These are phyloP conservation scores for Alentia gelatinosa DNA, from an alignment of 2,888 invertebrate species.

Conservation along the genomic window DNA sequence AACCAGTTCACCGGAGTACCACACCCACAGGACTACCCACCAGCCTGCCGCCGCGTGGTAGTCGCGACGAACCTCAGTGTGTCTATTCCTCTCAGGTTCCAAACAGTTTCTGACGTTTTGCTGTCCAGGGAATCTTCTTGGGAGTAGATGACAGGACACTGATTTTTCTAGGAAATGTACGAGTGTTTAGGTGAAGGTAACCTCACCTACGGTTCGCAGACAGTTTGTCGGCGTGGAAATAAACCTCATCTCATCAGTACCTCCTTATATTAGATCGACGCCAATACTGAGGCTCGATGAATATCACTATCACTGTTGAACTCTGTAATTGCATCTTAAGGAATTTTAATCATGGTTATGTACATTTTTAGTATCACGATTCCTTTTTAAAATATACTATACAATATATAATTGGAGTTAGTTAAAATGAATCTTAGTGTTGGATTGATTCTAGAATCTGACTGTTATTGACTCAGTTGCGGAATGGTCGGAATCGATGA, in stretches of 20 bases:
- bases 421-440: background rate
- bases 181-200: background rate
- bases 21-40: background rate
- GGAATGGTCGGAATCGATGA: background rate
- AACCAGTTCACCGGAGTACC: background rate
- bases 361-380: background rate
- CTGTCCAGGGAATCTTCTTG: background rate
- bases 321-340: background rate
- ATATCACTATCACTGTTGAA: constrained; percentile 7
- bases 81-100: background rate
- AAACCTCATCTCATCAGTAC: background rate
- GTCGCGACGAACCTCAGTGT: background rate
- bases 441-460: too few relatives aligned
- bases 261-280: background rate
- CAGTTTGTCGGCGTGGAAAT: background rate
- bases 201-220: background rate
- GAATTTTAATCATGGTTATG: background rate
- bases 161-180: background rate
- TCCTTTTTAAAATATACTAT: background rate
- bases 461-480: too few relatives aligned
- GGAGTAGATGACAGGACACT: background rate
- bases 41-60: background rate
- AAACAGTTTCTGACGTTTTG: background rate
- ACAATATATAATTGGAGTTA: background rate
- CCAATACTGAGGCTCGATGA: background rate